Evolutionary conservation across 2,888 invertebrate species (phyloP).

Genomic region (Synergus laeviventris): DNA sequence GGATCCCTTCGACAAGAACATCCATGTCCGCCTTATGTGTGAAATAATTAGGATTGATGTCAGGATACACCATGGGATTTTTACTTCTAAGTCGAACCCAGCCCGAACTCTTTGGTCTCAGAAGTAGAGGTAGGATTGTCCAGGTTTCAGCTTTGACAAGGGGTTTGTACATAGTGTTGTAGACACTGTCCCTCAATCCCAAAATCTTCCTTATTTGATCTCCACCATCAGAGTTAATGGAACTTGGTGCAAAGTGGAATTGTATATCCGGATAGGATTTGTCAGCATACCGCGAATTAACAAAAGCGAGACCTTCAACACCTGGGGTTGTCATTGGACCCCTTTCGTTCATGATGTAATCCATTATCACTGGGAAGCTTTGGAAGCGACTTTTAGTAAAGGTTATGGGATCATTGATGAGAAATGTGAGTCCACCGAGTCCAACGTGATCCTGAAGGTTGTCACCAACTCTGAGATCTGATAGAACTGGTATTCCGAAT

Average conservation of each 20-base stretch:
- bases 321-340: conserved; percentile 90
- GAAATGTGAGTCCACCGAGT: conserved; percentile 89
- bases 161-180: conserved; percentile 91
- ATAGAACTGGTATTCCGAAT: conserved; percentile 84
- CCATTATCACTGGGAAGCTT: conserved; percentile 86
- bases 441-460: conserved; percentile 94
- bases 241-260: conserved; percentile 91
- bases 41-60: conserved; percentile 95
- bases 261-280: conserved; percentile 90
- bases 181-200: conserved; percentile 87
- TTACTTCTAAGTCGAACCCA: conserved; percentile 88
- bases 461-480: conserved; percentile 87
- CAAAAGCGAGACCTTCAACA: conserved; percentile 91
- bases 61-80: conserved; percentile 89
- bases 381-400: conserved; percentile 88
- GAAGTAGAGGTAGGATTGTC: conserved; percentile 87
- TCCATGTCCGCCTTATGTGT: conserved; percentile 89
- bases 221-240: conserved; percentile 89
- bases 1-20: conserved; percentile 89
- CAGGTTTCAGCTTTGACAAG: conserved; percentile 87
- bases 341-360: conserved; percentile 87
- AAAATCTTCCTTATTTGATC: conserved; percentile 87
- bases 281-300: conserved; percentile 92
- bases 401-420: conserved; percentile 88
- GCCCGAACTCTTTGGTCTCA: conserved; percentile 92